These are phyloP conservation scores for Zalophus californianus DNA, from an alignment of 2,797 vertebrate species.

Conservation along the genomic window DNA sequence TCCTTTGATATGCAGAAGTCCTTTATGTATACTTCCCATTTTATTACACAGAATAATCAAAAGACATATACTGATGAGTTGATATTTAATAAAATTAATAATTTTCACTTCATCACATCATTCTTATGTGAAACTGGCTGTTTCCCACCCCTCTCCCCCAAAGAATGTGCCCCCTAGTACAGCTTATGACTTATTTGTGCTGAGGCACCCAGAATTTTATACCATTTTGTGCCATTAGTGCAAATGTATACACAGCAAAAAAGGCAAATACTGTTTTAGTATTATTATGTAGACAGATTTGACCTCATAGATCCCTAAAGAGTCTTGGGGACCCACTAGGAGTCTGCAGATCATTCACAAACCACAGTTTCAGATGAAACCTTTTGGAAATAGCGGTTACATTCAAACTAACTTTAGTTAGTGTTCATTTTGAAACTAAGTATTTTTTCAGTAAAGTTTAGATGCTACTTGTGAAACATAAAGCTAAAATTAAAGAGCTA, in stretches of 20 bases:
- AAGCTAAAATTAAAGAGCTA: slow-evolving; percentile 8
- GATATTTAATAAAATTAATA: not conserved
- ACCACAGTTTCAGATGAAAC: not conserved
- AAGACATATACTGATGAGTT: not conserved
- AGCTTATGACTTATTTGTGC: not conserved
- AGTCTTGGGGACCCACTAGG: not conserved
- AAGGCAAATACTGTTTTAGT: not conserved
- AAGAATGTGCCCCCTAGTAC: not conserved
- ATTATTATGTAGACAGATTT: not conserved
- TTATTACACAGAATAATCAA: not conserved
- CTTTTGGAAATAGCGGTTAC: not conserved
- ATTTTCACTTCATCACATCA: not conserved
- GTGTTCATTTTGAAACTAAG: slow-evolving; percentile 37
- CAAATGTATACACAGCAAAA: not conserved
- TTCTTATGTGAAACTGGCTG: not conserved
- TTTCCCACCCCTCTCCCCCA: not conserved
- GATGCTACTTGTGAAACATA: not conserved
- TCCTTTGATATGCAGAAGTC: not conserved
- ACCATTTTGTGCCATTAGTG: not conserved
- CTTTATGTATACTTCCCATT: not conserved
- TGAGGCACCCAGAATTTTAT: not conserved
- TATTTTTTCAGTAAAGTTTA: not conserved
- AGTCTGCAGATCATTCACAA: not conserved
- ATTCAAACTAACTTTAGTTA: not conserved
- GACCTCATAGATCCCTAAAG: not conserved